A percentile compares a stretch with the other conserved stretches of the same genome.
phyloP scores from a whole-genome alignment of 2,113 vertebrate species.

The Clarias macrocephalus region DNA sequence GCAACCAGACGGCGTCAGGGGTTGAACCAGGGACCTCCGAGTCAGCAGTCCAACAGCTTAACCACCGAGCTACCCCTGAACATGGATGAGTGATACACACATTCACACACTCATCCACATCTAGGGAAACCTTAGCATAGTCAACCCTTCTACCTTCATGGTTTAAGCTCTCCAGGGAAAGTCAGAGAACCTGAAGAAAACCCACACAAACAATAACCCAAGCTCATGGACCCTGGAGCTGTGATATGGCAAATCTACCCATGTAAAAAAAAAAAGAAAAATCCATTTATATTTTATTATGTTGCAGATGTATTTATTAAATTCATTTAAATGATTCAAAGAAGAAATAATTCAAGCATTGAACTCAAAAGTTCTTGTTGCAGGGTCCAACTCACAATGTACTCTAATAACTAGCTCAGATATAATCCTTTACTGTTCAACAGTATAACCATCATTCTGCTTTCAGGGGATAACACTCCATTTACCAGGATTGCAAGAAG shows the following conservation, averaged over 20 bases:
- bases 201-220: background rate
- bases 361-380: background rate
- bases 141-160: background rate
- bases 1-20: no score
- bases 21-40: no score
- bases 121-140: background rate
- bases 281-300: background rate
- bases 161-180: background rate
- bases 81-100: background rate
- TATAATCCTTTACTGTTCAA: background rate
- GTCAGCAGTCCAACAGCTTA: no score
- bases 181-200: constrained; percentile 2
- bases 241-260: background rate
- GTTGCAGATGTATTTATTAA: background rate
- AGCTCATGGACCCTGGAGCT: background rate
- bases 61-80: background rate
- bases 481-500: background rate
- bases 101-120: background rate
- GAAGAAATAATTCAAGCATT: background rate
- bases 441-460: background rate
- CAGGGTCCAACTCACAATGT: background rate
- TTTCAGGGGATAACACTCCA: background rate
- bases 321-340: background rate
- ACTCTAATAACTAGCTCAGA: background rate
- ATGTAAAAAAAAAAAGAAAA: background rate